Evolutionary conservation across 2,888 invertebrate species (phyloP).

Genomic region (Polydesmus complanatus): DNA sequence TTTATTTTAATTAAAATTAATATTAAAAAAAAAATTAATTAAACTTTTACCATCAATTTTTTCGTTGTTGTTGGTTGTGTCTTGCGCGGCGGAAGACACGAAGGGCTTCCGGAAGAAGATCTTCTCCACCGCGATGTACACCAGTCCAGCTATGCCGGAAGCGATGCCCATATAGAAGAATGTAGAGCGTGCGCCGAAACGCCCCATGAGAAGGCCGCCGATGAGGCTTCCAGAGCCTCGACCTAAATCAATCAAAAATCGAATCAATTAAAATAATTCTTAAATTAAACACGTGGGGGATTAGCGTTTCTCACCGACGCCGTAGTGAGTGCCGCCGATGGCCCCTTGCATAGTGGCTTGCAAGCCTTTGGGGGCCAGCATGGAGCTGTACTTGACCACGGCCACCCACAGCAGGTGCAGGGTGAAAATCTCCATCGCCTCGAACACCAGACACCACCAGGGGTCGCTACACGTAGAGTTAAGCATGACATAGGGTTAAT

Average conservation of each 20-base stretch:
- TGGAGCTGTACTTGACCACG: constrained; percentile 74
- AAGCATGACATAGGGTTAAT: constrained; percentile 19
- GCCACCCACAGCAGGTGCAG: constrained; percentile 88
- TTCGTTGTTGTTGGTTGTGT: not conserved
- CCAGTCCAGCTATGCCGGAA: constrained; percentile 53
- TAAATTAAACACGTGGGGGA: not conserved
- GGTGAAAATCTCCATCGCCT: constrained; percentile 70
- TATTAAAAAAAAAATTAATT: too few relatives aligned
- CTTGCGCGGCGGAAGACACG: too few relatives aligned
- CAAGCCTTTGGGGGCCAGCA: constrained; percentile 67
- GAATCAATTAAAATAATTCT: not conserved
- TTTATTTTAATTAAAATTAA: too few relatives aligned
- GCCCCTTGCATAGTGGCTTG: constrained; percentile 62
- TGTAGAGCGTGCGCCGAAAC: constrained; percentile 58
- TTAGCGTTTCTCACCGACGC: constrained; percentile 47
- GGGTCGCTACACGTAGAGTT: constrained; percentile 63
- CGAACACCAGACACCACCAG: constrained; percentile 80
- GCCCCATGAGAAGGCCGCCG: constrained; percentile 63
- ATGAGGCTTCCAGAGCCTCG: constrained; percentile 68
- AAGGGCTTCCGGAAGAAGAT: constrained; percentile 6
- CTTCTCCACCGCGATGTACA: constrained; percentile 53
- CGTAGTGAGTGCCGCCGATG: constrained; percentile 64
- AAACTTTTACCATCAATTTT: not conserved
- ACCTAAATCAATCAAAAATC: constrained; percentile 35
- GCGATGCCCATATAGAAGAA: constrained; percentile 67